phyloP scores from a whole-genome alignment of 2,797 vertebrate species.

The Threskiornis aethiopicus region DNA sequence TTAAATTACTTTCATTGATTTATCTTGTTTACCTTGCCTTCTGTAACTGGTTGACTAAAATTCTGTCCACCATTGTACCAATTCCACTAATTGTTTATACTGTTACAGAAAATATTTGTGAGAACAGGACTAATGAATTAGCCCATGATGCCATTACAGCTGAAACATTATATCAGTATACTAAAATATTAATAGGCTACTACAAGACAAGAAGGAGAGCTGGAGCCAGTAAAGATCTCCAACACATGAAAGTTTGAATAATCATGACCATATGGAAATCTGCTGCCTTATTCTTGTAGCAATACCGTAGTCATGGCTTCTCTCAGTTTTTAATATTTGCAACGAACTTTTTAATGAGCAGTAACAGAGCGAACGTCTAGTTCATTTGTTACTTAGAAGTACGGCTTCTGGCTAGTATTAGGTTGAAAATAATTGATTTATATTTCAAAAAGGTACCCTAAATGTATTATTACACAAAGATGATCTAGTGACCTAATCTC shows the following conservation, averaged over 20 bases:
- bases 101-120: not conserved
- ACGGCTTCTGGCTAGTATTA: slow-evolving; percentile 60
- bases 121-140: not conserved
- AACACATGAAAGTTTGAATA: slow-evolving; percentile 37
- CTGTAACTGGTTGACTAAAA: not conserved
- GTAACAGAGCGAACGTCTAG: slow-evolving; percentile 40
- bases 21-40: not conserved
- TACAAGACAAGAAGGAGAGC: not conserved
- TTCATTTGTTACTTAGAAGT: slow-evolving; percentile 68
- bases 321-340: slow-evolving; percentile 44
- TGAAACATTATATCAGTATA: not conserved
- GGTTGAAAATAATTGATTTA: slow-evolving; percentile 66
- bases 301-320: slow-evolving; percentile 1
- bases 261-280: slow-evolving; percentile 38
- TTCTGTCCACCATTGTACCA: not conserved
- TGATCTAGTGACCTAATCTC: slow-evolving; percentile 24
- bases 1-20: not conserved
- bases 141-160: not conserved
- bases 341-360: slow-evolving; percentile 66
- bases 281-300: slow-evolving; percentile 2
- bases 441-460: slow-evolving; percentile 36
- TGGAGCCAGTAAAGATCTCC: not conserved
- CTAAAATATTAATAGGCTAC: not conserved
- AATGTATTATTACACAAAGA: slow-evolving; percentile 9
- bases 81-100: not conserved